Evolutionary conservation across 2,888 invertebrate species (phyloP).

Genomic region (Drymonia ruficornis): DNA sequence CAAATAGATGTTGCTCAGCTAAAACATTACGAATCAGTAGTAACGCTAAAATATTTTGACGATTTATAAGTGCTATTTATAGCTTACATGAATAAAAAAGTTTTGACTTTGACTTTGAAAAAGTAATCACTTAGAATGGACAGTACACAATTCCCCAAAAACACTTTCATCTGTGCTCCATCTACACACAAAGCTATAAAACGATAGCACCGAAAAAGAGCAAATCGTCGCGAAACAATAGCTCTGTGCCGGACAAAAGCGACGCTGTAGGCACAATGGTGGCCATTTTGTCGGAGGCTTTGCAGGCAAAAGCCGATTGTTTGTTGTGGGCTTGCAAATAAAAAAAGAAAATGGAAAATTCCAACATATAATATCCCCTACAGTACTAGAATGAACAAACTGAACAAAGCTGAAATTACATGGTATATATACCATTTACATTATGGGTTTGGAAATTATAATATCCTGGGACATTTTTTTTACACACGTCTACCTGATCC

Average conservation of each 20-base stretch:
- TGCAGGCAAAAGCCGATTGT: background rate
- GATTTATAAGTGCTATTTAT: too few relatives aligned
- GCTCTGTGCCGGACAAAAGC: conserved; percentile 5
- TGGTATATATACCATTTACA: too few relatives aligned
- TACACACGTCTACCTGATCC: too few relatives aligned
- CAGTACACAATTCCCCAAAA: background rate
- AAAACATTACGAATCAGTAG: too few relatives aligned
- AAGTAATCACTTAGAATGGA: background rate
- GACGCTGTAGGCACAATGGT: background rate
- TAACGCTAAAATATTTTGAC: too few relatives aligned
- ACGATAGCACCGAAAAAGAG: conserved; percentile 3
- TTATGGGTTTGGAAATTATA: too few relatives aligned
- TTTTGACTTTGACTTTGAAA: too few relatives aligned
- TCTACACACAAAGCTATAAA: conserved; percentile 4
- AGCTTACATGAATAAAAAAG: too few relatives aligned
- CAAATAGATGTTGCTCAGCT: too few relatives aligned
- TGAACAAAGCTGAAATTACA: too few relatives aligned
- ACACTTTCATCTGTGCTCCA: conserved; percentile 5
- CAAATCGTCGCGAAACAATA: conserved; percentile 8
- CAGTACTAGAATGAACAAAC: too few relatives aligned
- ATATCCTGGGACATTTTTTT: too few relatives aligned
- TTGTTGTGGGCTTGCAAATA: background rate
- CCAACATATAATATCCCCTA: background rate
- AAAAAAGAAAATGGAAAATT: conserved; percentile 1
- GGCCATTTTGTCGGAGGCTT: conserved; percentile 2